These are phyloP conservation scores for Caenorhabditis zanzibari DNA, from an alignment of 2,888 invertebrate genomes.

Conservation along the genomic window DNA sequence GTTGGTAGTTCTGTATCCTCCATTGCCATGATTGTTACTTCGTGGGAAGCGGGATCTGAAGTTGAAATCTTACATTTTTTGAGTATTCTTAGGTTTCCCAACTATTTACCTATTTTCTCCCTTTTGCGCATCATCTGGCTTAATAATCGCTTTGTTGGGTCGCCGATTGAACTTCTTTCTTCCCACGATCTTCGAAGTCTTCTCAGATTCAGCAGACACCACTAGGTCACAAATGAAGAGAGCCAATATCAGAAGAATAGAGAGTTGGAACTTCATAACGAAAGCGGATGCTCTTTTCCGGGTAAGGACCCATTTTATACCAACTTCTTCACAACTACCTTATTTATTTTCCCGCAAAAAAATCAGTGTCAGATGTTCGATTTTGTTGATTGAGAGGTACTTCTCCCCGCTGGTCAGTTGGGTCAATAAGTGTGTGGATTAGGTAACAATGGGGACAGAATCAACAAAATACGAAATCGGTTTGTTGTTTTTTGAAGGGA, in stretches of 20 bases:
- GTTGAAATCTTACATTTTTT: neutral
- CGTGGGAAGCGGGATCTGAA: constrained; percentile 26
- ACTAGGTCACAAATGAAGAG: constrained; percentile 14
- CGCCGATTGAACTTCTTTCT: constrained; percentile 22
- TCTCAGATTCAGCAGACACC: constrained; percentile 23
- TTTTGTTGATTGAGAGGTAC: constrained; percentile 12
- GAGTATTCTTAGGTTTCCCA: too few species aligned
- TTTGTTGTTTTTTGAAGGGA: too few species aligned
- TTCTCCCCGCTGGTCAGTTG: neutral
- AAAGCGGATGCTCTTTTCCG: too few species aligned
- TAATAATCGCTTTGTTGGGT: neutral
- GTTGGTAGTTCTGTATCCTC: constrained; percentile 5
- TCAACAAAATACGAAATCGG: too few species aligned
- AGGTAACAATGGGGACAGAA: neutral
- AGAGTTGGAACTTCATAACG: constrained; percentile 22
- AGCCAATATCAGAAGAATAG: constrained; percentile 22
- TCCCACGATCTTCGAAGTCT: constrained; percentile 11
- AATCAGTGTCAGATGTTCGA: constrained; percentile 29
- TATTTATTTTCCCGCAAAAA: constrained; percentile 31
- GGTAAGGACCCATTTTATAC: constrained; percentile 26
- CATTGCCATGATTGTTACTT: neutral
- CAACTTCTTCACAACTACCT: constrained; percentile 12
- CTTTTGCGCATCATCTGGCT: neutral
- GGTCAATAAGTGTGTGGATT: constrained; percentile 10
- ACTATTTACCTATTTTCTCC: constrained; percentile 7